Conservation (phyloP, 2,113 vertebrate species). For the Cebidichthys violaceus region DNA sequence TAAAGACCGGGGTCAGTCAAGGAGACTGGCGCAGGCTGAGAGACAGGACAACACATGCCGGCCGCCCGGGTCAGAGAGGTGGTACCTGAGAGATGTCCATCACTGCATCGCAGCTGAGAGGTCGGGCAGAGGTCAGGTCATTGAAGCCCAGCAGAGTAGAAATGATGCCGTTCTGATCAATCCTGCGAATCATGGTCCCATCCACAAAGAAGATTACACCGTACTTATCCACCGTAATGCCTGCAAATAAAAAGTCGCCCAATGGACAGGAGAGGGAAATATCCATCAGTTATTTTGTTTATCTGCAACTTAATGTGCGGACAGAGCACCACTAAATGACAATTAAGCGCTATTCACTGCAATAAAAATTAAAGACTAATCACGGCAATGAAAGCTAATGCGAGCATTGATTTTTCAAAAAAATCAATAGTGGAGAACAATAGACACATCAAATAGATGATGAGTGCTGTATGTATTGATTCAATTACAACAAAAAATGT, state of each 20-base stretch:
- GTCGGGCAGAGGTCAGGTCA: constrained; percentile 95
- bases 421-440: constrained; percentile 65
- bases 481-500: constrained; percentile 47
- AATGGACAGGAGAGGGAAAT: constrained; percentile 28
- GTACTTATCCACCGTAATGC: constrained; percentile 96
- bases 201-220: constrained; percentile 98
- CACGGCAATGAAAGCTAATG: constrained; percentile 56
- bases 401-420: constrained; percentile 52
- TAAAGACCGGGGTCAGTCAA: constrained; percentile 35
- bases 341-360: constrained; percentile 40
- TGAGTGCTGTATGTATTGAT: constrained; percentile 55
- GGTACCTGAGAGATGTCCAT: constrained; percentile 98
- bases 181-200: constrained; percentile 95
- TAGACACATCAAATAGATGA: constrained; percentile 68
- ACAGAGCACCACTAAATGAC: constrained; percentile 34
- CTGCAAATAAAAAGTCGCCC: constrained; percentile 76
- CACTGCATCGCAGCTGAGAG: constrained; percentile 96
- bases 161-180: constrained; percentile 98
- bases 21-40: constrained; percentile 21
- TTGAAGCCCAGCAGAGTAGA: constrained; percentile 97
- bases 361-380: constrained; percentile 58
- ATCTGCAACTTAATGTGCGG: constrained; percentile 52
- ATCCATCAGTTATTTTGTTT: constrained; percentile 50
- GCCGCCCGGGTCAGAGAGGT: constrained; percentile 25
- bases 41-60: constrained; percentile 30